A percentile compares a stretch with the other conserved stretches of the same genome.
Evolutionary conservation across 2,888 invertebrate genomes (phyloP).

Genomic region (Drosophila buzzatii): DNA sequence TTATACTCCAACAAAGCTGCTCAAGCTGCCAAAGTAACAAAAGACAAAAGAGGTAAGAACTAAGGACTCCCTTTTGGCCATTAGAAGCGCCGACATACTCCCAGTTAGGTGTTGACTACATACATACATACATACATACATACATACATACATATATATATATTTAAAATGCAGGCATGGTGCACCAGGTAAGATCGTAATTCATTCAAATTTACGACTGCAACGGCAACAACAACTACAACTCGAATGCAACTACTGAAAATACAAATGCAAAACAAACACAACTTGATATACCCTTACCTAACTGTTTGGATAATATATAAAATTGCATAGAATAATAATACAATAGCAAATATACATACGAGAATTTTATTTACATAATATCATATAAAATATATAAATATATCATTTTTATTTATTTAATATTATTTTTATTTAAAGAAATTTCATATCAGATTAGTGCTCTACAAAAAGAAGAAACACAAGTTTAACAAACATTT

Average conservation of each 20-base stretch:
- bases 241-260: conserved; percentile 3
- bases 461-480: too few relatives aligned
- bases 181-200: conserved; percentile 69
- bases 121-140: conserved; percentile 19
- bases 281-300: neutral
- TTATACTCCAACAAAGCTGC: conserved; percentile 47
- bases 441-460: too few relatives aligned
- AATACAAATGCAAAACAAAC: neutral
- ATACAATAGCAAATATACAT: too few relatives aligned
- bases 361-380: too few relatives aligned
- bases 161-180: conserved; percentile 72
- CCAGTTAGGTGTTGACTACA: conserved; percentile 59
- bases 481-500: too few relatives aligned
- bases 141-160: conserved; percentile 49
- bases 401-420: too few relatives aligned
- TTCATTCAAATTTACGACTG: conserved; percentile 75
- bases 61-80: conserved; percentile 42
- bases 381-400: too few relatives aligned
- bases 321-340: too few relatives aligned
- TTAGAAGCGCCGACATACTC: conserved; percentile 47
- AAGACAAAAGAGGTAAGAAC: conserved; percentile 18
- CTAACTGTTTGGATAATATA: neutral
- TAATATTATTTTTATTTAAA: too few relatives aligned
- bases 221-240: conserved; percentile 52
- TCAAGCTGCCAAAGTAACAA: conserved; percentile 24